Base-by-base conservation (phyloP, 2,888 invertebrate genomes). In the Heliconius charithonia region DNA sequence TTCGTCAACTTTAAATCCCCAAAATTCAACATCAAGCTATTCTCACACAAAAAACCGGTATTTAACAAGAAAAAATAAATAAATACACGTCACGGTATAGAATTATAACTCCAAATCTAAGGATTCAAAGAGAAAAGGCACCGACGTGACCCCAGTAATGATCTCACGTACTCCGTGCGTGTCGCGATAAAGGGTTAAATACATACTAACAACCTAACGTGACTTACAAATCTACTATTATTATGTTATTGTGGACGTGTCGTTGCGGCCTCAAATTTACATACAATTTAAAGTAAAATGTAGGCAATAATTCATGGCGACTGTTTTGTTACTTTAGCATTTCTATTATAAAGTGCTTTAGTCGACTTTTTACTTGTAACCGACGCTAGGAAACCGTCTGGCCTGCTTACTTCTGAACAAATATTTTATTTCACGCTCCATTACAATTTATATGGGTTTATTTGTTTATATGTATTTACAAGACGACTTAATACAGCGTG, bases 271-370 rank as follows among this genome's bases (percentile, higher is more conserved):
- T 89, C 90, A 85, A 92, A 94, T 94, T 94, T 94, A 94, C 94
- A 94, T 94, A 94, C 93, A 93, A 93, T 94, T 94, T 94, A 94
- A 94, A 93, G 93, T 93, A 92, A 94, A 94, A 94, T 92, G 94
- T 93, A 92, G 91, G 90, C 92, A 93, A 94, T 94, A 94, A 93
- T 90, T 94, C 93, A 94, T 88, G 87, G 87, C 90, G 88, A 89
- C 89, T 91, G 92, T 92, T 90, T 87, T 91, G 90, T 93, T 93
- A 93, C 93, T 92, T 93, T 41, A 41, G 67, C 67, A 22, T 93
- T 93, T 93, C 92, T 92, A 92, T 92, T 93, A 93, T 93, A 92
- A 93, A 92, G 91, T 91, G 91, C 91, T 93, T 90, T 89, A 89
- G 85, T 89, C 89, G 91, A 90, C 91, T 89, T 91, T 90, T 90